Evolutionary conservation across 1,140 invertebrate species (phyloP).

Genomic region (Pseudobourletiella spinata): DNA sequence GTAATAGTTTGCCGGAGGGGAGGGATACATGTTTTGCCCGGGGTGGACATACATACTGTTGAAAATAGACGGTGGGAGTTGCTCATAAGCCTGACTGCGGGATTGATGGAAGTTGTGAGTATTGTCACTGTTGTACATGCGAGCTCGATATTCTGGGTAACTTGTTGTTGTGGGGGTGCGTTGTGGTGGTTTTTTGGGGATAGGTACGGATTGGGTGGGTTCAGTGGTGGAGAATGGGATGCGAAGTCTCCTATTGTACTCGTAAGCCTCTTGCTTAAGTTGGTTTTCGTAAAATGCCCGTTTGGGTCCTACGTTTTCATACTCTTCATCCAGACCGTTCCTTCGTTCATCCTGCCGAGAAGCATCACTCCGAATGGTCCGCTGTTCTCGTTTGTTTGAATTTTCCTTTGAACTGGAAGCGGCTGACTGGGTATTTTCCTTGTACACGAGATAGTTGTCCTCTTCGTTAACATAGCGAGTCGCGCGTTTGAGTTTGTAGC

Average conservation of each 20-base stretch:
- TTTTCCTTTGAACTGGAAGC: neutral
- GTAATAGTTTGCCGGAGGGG: too few relatives aligned
- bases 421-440: neutral
- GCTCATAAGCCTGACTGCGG: too few relatives aligned
- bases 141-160: too few relatives aligned
- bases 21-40: too few relatives aligned
- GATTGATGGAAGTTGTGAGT: too few relatives aligned
- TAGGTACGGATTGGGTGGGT: too few relatives aligned
- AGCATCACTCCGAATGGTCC: too few relatives aligned
- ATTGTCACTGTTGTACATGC: too few relatives aligned
- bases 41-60: too few relatives aligned
- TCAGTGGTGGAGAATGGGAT: constrained; percentile 3
- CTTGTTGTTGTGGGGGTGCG: too few relatives aligned
- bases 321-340: neutral
- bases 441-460: neutral
- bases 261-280: neutral
- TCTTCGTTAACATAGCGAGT: neutral
- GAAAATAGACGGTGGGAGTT: too few relatives aligned
- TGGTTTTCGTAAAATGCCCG: neutral
- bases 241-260: neutral
- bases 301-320: neutral
- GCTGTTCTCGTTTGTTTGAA: neutral
- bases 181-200: too few relatives aligned
- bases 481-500: neutral
- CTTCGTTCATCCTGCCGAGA: neutral